Base-by-base conservation (phyloP, 2,797 vertebrate genomes). In the Sebastes ruberrimus region DNA sequence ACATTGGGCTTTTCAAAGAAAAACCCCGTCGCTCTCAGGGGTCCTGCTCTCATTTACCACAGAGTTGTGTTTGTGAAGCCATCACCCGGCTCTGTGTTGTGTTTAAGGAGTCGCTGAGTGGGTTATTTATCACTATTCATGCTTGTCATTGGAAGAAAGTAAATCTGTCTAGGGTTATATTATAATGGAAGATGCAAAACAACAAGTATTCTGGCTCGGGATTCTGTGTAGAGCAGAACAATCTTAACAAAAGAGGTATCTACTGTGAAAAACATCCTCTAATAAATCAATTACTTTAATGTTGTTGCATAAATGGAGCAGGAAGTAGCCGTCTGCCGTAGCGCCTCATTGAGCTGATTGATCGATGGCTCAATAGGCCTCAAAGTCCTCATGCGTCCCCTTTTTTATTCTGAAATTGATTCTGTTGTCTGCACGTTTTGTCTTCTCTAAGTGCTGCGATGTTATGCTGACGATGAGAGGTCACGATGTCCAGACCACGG, bases 11-110 rank as follows among this genome's bases (percentile, higher is more conserved):
- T 74, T 55, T 80, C 42, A 14, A 14, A 56, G 61, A 77, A 77
- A 84, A 74, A 81, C 65, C 20, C 52, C 23, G 25, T 59, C 52
- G 4, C 80, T 88, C 84, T 83, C 82, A 35, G 53, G 83, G 60
- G 80, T 70, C 70, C 56, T 56, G 74, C 79, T 89, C 86, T 87
- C 84, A 91, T 93, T 91, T 88, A 76, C 66, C 62, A 10, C 14
- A 80, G 68, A 32, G 35, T 71, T 78, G 25, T 69, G 75, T 83
- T 42, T 79, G 69, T 61, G 25, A 74, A 74, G 27, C 69, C 62
- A 13, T 79, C 78, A 61, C 66, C 69, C 16, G 11, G 20, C 59
- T 83, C 67, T 73, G 74, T 68, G 72, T 42, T 73, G 65, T 76
- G 71, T 82, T 84, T 55, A 35, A 63, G n/a, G 25, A 72, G 66